Base-by-base conservation (phyloP, 2,113 vertebrate species). In the Mesocricetus auratus region DNA sequence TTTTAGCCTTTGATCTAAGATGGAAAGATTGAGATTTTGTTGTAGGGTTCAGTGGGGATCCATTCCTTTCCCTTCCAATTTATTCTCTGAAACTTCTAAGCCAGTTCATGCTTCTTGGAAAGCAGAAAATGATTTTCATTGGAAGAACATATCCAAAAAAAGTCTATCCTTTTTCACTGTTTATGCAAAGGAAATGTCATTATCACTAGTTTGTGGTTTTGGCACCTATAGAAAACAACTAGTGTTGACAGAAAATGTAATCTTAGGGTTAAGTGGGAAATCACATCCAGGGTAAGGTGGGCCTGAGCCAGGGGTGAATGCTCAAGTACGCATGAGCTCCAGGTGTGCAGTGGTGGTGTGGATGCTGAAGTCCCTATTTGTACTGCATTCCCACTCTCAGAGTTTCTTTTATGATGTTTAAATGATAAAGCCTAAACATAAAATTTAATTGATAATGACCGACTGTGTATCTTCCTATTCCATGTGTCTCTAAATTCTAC, bases 81-180 rank as follows among this genome's bases (percentile, higher is more conserved):
- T 73, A 68, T 95, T 97, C 62, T 62, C 53, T 64, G 92, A 90
- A 91, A 90, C 71, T 71, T 95, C 39, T 56, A 88, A 90, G 83
- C 42, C 64, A 93, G 17, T 90, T 94, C 74, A 33, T 26, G 33
- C 93, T 97, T 96, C 94, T 96, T 96, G 64, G 96, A 96, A 94
- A 97, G 94, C 86, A 96, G 78, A 93, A 93, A 71, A 87, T 94
- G 58, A 75, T 95, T 62, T 96, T 97, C 95, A 56, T 19, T 94
- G 68, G 82, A 93, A 60, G 85, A 92, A 86, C 24, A 85, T 90
- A 87, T 66, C n/a, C 36, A 92, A 92, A 86, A 81, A 90, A 92
- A 66, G 56, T 13, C 47, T 85, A 96, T 87, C 74, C 45, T 42
- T 94, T 95, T 58, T 94, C 12, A 86, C 62, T 89, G 29, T 96